Percentiles rank a stretch among this genome's conserved stretches.
Evolutionary conservation across 2,888 invertebrate species (phyloP).

Genomic region (Entomobrya proxima): DNA sequence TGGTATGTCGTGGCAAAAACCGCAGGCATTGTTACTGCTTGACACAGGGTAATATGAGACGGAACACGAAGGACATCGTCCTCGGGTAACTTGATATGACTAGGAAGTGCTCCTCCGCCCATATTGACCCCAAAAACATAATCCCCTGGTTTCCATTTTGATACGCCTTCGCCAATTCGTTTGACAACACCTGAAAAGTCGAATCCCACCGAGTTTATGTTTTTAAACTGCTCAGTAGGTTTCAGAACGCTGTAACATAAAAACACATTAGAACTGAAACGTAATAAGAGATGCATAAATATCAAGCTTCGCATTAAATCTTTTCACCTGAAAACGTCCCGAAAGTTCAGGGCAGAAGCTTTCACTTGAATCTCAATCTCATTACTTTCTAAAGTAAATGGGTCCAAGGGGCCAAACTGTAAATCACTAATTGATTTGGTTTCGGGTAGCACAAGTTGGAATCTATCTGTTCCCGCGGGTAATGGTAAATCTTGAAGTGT

Average conservation of each 20-base stretch:
- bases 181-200: slow-evolving; percentile 26
- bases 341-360: slow-evolving; percentile 44
- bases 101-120: neutral
- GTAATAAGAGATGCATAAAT: no score
- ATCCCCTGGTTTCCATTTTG: slow-evolving; percentile 39
- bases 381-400: neutral
- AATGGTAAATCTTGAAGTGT: neutral
- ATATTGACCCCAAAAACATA: slow-evolving; percentile 18
- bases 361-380: slow-evolving; percentile 51
- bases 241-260: slow-evolving; percentile 31
- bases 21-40: slow-evolving; percentile 44
- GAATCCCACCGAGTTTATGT: neutral
- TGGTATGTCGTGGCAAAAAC: slow-evolving; percentile 42
- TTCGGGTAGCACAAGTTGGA: slow-evolving; percentile 26
- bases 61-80: slow-evolving; percentile 7
- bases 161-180: neutral
- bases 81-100: slow-evolving; percentile 18
- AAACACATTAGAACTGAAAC: no score
- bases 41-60: neutral
- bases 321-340: slow-evolving; percentile 29
- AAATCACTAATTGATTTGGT: slow-evolving; percentile 40
- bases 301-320: no score
- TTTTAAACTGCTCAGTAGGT: neutral
- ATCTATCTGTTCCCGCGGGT: slow-evolving; percentile 30
- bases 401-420: neutral